Evolutionary conservation across 1,140 invertebrate genomes (phyloP).

Genomic region (Ips nitidus): DNA sequence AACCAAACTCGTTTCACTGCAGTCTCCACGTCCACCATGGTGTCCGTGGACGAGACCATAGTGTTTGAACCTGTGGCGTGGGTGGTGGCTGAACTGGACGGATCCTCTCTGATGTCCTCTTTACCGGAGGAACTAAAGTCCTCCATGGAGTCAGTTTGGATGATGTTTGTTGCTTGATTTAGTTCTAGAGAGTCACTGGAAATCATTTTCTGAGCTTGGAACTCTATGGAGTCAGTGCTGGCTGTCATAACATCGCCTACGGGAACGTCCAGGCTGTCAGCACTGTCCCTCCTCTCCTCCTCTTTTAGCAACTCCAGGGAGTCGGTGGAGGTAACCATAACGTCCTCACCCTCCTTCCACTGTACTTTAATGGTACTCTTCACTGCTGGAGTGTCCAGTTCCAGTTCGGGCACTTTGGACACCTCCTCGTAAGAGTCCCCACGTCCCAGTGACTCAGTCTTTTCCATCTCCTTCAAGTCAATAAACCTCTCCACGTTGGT

Average conservation of each 20-base stretch:
- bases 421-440: conserved; percentile 58
- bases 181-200: conserved; percentile 58
- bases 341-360: conserved; percentile 52
- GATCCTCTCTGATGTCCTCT: conserved; percentile 61
- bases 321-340: conserved; percentile 64
- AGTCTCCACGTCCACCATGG: conserved; percentile 50
- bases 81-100: conserved; percentile 74
- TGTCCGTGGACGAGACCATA: conserved; percentile 71
- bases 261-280: conserved; percentile 60
- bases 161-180: conserved; percentile 38
- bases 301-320: conserved; percentile 60
- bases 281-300: conserved; percentile 54
- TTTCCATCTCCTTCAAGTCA: conserved; percentile 56
- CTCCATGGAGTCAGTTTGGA: conserved; percentile 56
- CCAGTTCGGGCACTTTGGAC: conserved; percentile 55
- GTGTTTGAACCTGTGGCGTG: conserved; percentile 78
- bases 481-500: conserved; percentile 68
- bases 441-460: conserved; percentile 55
- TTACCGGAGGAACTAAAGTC: conserved; percentile 54
- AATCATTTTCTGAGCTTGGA: conserved; percentile 51
- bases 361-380: conserved; percentile 45
- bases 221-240: conserved; percentile 66
- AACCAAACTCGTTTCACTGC: conserved; percentile 53
- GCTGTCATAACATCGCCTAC: conserved; percentile 60
- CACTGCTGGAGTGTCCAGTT: conserved; percentile 52